Percentiles rank a stretch among this genome's conserved stretches.
phyloP scores from a whole-genome alignment of 2,888 invertebrate species.

The Agrochola lota region DNA sequence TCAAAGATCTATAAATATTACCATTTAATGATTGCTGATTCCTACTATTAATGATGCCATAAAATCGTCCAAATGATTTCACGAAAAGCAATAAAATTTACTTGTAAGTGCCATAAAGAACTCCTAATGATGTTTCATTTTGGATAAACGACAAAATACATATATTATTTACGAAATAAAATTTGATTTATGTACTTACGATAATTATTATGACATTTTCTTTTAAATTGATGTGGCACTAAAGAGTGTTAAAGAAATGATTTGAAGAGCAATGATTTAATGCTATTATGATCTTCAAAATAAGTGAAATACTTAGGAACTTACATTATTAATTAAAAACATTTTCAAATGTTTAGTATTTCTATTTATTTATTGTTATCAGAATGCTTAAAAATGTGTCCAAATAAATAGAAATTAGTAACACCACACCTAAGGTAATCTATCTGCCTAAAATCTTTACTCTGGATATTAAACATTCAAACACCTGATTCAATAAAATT shows the following conservation, averaged over 20 bases:
- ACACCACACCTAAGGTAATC: background rate
- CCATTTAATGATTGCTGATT: constrained; percentile 53
- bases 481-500: background rate
- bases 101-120: constrained; percentile 55
- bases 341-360: background rate
- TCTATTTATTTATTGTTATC: background rate
- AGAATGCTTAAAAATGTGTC: background rate
- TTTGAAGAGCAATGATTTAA: background rate
- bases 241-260: background rate
- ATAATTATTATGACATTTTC: constrained; percentile 23
- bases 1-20: constrained; percentile 37
- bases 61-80: constrained; percentile 58
- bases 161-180: constrained; percentile 28
- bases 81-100: constrained; percentile 54
- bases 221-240: background rate
- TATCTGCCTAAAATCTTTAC: background rate
- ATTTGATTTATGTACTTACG: constrained; percentile 17
- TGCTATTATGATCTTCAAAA: background rate
- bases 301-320: background rate
- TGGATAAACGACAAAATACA: constrained; percentile 30
- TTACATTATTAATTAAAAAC: background rate
- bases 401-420: background rate
- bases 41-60: constrained; percentile 56
- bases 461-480: background rate
- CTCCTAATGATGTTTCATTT: constrained; percentile 55